Evolutionary conservation across 1,140 invertebrate species (phyloP).

Genomic region (Tetragnatha versicolor): DNA sequence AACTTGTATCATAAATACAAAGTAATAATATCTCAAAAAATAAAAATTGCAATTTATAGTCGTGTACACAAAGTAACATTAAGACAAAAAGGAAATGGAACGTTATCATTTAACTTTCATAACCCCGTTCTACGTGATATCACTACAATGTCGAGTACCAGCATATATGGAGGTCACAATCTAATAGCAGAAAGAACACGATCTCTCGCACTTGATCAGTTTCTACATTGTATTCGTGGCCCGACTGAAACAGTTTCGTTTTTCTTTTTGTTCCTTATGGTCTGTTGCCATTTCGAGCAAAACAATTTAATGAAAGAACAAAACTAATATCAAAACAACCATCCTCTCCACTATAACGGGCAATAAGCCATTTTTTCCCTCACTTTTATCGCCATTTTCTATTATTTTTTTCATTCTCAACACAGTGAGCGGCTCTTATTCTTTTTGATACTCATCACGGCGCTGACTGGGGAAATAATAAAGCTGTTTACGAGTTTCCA

Average conservation of each 20-base stretch:
- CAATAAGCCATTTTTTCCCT: conserved; percentile 29
- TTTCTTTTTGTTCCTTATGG: conserved; percentile 1
- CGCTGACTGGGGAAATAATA: conserved; percentile 2
- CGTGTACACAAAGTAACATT: no score
- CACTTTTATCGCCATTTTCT: neutral
- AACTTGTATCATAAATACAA: no score
- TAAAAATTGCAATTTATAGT: no score
- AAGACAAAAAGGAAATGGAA: no score
- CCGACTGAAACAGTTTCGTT: neutral
- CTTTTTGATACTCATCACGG: neutral
- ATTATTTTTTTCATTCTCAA: neutral
- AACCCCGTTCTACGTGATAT: no score
- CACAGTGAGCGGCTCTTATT: neutral
- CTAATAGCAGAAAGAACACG: conserved; percentile 3
- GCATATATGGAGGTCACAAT: neutral
- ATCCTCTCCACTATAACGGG: conserved; percentile 25
- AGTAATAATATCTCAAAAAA: no score
- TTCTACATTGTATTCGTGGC: neutral
- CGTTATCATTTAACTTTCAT: no score
- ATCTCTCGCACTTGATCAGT: conserved; percentile 8
- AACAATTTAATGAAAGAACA: conserved; percentile 35
- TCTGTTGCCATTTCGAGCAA: conserved; percentile 4
- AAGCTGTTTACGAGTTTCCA: conserved; percentile 40
- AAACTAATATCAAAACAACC: conserved; percentile 17
- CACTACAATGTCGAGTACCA: no score